Evolutionary conservation across 2,888 invertebrate genomes (phyloP).

Genomic region (Aleiodes testaceus): DNA sequence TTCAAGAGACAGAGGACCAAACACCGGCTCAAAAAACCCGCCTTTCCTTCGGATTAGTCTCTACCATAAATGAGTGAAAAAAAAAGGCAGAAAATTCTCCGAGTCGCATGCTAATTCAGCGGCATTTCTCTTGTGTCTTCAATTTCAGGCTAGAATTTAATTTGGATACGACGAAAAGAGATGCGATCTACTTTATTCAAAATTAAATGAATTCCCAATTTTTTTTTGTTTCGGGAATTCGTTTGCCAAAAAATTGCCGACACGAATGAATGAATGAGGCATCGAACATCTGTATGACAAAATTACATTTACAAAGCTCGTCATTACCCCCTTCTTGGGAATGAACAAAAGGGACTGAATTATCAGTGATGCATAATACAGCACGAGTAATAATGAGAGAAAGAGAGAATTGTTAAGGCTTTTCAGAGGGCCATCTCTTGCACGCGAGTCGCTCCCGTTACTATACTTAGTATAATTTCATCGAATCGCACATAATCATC

Average conservation of each 20-base stretch:
- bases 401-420: constrained; percentile 17
- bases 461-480: constrained; percentile 66
- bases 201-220: constrained; percentile 42
- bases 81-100: constrained; percentile 36
- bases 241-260: not conserved
- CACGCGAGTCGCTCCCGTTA: constrained; percentile 44
- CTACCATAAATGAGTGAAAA: constrained; percentile 38
- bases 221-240: constrained; percentile 3
- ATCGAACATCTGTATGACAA: constrained; percentile 2
- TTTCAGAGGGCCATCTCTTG: constrained; percentile 32
- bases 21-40: constrained; percentile 59
- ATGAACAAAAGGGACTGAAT: not conserved
- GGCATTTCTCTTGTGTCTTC: constrained; percentile 32
- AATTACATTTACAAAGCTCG: constrained; percentile 48
- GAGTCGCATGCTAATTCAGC: constrained; percentile 43
- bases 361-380: constrained; percentile 3
- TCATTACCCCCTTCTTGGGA: constrained; percentile 55
- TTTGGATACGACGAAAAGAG: constrained; percentile 44
- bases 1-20: constrained; percentile 50
- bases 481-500: constrained; percentile 36
- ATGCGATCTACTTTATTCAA: constrained; percentile 35
- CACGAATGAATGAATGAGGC: constrained; percentile 13
- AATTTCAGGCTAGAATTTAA: constrained; percentile 37
- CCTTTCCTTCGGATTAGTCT: constrained; percentile 64
- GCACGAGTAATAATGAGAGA: not conserved